Evolutionary conservation across 2,888 invertebrate species (phyloP).

Genomic region (Drosophila nigricruria): DNA sequence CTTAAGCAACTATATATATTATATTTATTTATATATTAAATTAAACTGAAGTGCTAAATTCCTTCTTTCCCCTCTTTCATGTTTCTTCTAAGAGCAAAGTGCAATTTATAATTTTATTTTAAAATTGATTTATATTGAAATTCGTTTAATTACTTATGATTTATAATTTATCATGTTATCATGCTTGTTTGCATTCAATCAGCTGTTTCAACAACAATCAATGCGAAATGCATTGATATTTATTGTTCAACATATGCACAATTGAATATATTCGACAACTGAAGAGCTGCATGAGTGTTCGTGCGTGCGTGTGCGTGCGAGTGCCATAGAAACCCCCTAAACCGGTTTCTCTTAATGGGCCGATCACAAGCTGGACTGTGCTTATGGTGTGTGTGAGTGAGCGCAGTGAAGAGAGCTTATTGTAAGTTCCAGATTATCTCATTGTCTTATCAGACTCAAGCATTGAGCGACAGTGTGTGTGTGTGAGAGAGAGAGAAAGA

Average conservation of each 20-base stretch:
- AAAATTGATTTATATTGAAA: no score
- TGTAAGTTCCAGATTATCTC: conserved; percentile 37
- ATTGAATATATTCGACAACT: conserved; percentile 12
- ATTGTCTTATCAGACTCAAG: conserved; percentile 30
- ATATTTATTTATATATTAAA: no score
- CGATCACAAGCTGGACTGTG: conserved; percentile 31
- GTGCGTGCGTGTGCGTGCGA: not conserved
- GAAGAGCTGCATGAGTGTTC: not conserved
- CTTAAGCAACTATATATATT: no score
- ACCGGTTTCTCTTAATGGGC: conserved; percentile 36
- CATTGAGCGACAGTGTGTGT: not conserved
- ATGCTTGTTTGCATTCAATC: not conserved
- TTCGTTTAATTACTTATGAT: no score
- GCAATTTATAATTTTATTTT: no score
- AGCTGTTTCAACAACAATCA: not conserved
- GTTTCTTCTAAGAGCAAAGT: no score
- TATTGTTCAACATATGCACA: conserved; percentile 14
- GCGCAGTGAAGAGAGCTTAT: conserved; percentile 11
- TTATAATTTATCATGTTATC: not conserved
- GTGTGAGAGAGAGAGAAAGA: not conserved
- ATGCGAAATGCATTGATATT: conserved; percentile 10
- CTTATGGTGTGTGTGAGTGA: conserved; percentile 10
- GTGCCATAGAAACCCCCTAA: conserved; percentile 17
- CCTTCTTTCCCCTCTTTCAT: no score
- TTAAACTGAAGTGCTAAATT: no score